Evolutionary conservation across 2,888 invertebrate genomes (phyloP).

Genomic region (Tenthredo amoena): DNA sequence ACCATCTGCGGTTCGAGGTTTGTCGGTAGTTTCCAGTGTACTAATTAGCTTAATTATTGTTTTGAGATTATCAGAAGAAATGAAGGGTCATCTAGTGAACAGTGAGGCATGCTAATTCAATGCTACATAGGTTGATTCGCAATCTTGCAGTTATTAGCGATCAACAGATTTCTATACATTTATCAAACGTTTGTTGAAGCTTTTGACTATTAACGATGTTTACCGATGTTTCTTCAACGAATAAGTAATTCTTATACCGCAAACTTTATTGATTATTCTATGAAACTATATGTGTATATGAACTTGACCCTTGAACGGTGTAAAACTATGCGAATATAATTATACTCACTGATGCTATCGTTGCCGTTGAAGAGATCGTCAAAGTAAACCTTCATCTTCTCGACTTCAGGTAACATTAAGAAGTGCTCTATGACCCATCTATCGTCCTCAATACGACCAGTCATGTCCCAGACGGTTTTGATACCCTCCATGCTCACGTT

Average conservation of each 20-base stretch:
- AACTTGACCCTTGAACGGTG: background rate
- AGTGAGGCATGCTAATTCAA: background rate
- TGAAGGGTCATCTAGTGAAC: background rate
- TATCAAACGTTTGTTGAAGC: background rate
- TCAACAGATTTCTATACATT: background rate
- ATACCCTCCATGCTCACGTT: conserved; percentile 72
- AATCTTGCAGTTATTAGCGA: background rate
- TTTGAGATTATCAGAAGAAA: background rate
- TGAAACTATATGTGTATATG: background rate
- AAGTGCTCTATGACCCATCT: conserved; percentile 78
- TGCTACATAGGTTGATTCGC: background rate
- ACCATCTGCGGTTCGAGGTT: background rate
- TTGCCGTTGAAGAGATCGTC: conserved; percentile 83
- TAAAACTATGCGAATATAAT: background rate
- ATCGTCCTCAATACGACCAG: conserved; percentile 70
- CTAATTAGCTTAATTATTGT: conserved; percentile 23
- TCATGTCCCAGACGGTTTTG: conserved; percentile 66
- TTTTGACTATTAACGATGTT: background rate
- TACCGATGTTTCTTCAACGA: background rate
- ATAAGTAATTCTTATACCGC: background rate
- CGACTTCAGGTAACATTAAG: conserved; percentile 83
- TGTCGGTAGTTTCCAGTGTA: background rate
- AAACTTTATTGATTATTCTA: background rate
- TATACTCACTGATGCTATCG: conserved; percentile 82
- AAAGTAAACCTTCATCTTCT: conserved; percentile 82